phyloP scores from a whole-genome alignment of 35 echinoderm and acorn worm genomes.

The Stichopus chloronotus region DNA sequence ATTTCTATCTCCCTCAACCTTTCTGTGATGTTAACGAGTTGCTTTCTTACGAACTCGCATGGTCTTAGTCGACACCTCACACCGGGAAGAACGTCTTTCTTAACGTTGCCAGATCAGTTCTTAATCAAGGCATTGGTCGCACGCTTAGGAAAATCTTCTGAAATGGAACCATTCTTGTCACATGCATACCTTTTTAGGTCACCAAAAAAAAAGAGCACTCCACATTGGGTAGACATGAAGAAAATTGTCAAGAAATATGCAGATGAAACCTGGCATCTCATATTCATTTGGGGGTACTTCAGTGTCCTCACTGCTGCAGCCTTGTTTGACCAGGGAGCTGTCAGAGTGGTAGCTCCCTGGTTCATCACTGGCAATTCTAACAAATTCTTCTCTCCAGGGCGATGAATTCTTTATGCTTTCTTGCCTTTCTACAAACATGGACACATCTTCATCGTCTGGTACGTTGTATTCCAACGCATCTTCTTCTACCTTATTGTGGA shows the following conservation, averaged over 20 bases:
- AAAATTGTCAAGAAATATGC: background rate
- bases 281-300: background rate
- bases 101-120: slow-evolving; percentile 8
- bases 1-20: background rate
- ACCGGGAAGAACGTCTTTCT: background rate
- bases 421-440: background rate
- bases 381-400: background rate
- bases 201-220: slow-evolving; percentile 26
- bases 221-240: slow-evolving; percentile 34
- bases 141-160: background rate
- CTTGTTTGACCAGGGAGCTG: background rate
- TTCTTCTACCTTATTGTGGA: background rate
- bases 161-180: background rate
- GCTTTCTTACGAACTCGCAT: background rate
- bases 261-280: background rate
- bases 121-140: slow-evolving; percentile 1
- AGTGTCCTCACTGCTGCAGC: background rate
- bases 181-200: background rate
- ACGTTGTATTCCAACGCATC: background rate
- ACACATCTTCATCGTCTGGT: background rate
- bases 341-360: background rate
- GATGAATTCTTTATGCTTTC: background rate
- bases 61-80: background rate
- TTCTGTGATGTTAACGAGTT: background rate
- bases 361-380: background rate